These are phyloP conservation scores for Astropecten irregularis DNA, from an alignment of 53 echinoderm and acorn worm genomes.

Conservation along the genomic window DNA sequence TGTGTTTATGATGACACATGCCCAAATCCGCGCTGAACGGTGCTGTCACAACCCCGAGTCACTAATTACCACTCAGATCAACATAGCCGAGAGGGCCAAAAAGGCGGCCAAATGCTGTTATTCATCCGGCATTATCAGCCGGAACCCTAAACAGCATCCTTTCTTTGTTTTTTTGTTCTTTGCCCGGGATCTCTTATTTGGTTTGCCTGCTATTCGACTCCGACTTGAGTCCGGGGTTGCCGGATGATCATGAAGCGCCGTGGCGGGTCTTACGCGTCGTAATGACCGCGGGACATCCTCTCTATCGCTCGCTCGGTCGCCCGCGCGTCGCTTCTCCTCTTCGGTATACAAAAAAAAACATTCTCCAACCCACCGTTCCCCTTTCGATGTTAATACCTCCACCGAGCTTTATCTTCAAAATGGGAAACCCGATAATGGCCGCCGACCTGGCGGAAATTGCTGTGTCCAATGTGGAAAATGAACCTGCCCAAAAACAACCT, in stretches of 20 bases:
- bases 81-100: slow-evolving; percentile 40
- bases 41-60: slow-evolving; percentile 26
- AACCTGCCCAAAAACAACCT: slow-evolving; percentile 56
- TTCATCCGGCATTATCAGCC: slow-evolving; percentile 35
- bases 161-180: neutral
- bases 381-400: too few species aligned
- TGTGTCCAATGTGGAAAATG: slow-evolving; percentile 62
- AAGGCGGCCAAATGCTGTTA: slow-evolving; percentile 1
- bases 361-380: too few species aligned
- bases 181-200: neutral
- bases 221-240: slow-evolving; percentile 15
- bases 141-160: slow-evolving; percentile 50
- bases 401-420: slow-evolving; percentile 41
- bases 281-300: slow-evolving; percentile 39
- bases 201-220: slow-evolving; percentile 22
- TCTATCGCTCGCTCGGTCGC: too few species aligned
- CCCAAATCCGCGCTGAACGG: slow-evolving; percentile 26
- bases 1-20: slow-evolving; percentile 6
- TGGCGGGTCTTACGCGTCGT: neutral
- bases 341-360: too few species aligned
- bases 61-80: slow-evolving; percentile 37
- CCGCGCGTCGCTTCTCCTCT: too few species aligned
- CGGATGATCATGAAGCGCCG: slow-evolving; percentile 28
- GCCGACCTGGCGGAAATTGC: slow-evolving; percentile 49
- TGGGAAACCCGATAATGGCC: slow-evolving; percentile 47